Percentiles rank a stretch among this genome's conserved stretches.
Conservation (phyloP, 2,113 vertebrate genomes). For the Eira barbara region DNA sequence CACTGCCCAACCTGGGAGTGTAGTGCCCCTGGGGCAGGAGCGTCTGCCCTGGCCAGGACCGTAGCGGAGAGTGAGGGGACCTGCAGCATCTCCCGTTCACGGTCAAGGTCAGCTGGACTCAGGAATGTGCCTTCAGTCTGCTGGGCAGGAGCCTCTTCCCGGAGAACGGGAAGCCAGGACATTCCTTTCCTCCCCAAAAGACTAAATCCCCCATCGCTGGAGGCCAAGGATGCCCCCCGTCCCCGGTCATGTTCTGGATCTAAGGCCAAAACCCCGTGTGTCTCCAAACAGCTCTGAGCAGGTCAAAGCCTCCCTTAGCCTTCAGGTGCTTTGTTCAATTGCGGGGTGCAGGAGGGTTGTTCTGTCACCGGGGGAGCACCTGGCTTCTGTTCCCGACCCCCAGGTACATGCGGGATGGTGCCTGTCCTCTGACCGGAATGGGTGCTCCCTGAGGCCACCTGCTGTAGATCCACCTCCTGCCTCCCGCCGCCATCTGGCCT, state of each 20-base stretch:
- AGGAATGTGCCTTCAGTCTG: not conserved
- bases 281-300: no score
- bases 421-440: rapidly evolving
- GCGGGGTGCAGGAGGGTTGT: rapidly evolving
- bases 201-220: not conserved
- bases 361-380: not conserved
- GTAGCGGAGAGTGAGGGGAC: rapidly evolving
- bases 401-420: rapidly evolving
- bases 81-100: rapidly evolving
- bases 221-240: not conserved
- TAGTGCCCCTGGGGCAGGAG: no score
- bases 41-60: not conserved
- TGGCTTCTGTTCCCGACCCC: rapidly evolving
- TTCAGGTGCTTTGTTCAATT: not conserved
- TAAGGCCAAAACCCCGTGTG: rapidly evolving
- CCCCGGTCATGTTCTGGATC: no score
- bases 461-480: not conserved
- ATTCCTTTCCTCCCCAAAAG: not conserved
- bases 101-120: not conserved
- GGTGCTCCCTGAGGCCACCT: rapidly evolving
- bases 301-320: rapidly evolving
- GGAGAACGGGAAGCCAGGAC: not conserved
- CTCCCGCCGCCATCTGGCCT: not conserved
- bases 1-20: not conserved
- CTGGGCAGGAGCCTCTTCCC: rapidly evolving